Conservation (phyloP, 1,140 invertebrate genomes). For the Chlorops oryzae region DNA sequence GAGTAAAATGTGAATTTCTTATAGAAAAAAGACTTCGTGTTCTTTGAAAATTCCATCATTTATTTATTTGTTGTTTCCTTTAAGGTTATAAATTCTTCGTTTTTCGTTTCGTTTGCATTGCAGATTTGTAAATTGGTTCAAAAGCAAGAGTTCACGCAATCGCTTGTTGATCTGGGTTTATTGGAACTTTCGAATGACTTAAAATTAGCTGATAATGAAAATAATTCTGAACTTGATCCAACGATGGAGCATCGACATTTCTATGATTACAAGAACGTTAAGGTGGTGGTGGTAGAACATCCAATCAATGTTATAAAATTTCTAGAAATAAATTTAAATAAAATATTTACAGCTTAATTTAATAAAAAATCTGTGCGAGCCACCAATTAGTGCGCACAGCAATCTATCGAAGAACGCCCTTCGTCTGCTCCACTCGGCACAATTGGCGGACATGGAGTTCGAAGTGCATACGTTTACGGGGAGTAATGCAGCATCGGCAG, state of each 20-base stretch:
- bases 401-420: conserved; percentile 53
- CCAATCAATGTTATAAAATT: not conserved
- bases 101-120: not conserved
- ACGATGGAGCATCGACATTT: conserved; percentile 20
- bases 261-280: conserved; percentile 38
- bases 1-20: too few species aligned
- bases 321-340: too few species aligned
- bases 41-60: too few species aligned
- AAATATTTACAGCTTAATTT: conserved; percentile 55
- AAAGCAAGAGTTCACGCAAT: conserved; percentile 56
- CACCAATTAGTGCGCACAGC: conserved; percentile 54
- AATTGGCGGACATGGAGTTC: conserved; percentile 61
- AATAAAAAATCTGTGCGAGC: conserved; percentile 57
- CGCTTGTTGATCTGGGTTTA: conserved; percentile 53
- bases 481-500: not conserved
- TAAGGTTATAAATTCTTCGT: too few species aligned
- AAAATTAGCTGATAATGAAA: conserved; percentile 30
- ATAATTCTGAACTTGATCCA: conserved; percentile 17
- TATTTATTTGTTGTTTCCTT: too few species aligned
- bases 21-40: too few species aligned
- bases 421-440: conserved; percentile 51
- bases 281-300: too few species aligned
- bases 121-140: conserved; percentile 53
- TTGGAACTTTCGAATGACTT: conserved; percentile 38
- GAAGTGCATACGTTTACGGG: conserved; percentile 50